A percentile compares a stretch with the other conserved stretches of the same genome.
phyloP scores from a whole-genome alignment of 2,797 vertebrate species.

The Columba guinea region DNA sequence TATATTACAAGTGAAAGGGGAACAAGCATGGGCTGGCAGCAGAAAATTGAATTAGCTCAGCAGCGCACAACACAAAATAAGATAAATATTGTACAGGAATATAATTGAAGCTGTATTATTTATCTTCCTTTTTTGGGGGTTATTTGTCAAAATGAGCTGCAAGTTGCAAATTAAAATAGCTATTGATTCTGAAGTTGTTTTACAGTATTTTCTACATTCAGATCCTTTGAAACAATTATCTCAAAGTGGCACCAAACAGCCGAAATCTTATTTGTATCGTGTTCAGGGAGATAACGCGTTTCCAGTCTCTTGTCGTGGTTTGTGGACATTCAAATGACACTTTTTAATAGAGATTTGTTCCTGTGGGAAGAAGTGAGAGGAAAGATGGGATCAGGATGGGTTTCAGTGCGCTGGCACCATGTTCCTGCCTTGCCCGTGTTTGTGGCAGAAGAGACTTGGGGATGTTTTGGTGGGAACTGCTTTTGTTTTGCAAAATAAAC shows the following conservation, averaged over 20 bases:
- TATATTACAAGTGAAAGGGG: slow-evolving; percentile 62
- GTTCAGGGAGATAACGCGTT: background rate
- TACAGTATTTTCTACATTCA: slow-evolving; percentile 53
- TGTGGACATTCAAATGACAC: background rate
- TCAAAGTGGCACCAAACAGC: slow-evolving; percentile 9
- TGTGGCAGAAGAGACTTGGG: background rate
- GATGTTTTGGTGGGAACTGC: background rate
- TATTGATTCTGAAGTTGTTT: slow-evolving; percentile 66
- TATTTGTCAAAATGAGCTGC: slow-evolving; percentile 65
- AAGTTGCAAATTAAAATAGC: slow-evolving; percentile 68
- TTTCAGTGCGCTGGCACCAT: background rate
- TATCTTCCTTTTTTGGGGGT: slow-evolving; percentile 39
- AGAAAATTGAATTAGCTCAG: slow-evolving; percentile 75
- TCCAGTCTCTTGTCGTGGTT: background rate
- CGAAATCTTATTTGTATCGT: background rate
- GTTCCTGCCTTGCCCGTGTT: background rate
- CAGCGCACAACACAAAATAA: slow-evolving; percentile 64
- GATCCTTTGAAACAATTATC: slow-evolving; percentile 55
- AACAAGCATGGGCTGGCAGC: slow-evolving; percentile 68
- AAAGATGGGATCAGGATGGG: background rate
- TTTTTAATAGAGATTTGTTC: background rate
- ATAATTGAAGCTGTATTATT: slow-evolving; percentile 73
- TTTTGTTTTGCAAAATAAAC: slow-evolving; percentile 36
- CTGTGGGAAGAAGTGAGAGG: background rate
- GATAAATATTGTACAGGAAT: slow-evolving; percentile 73